A percentile compares a stretch with the other conserved stretches of the same genome.
phyloP scores from a whole-genome alignment of 2,888 invertebrate genomes.

The Catocala nupta region DNA sequence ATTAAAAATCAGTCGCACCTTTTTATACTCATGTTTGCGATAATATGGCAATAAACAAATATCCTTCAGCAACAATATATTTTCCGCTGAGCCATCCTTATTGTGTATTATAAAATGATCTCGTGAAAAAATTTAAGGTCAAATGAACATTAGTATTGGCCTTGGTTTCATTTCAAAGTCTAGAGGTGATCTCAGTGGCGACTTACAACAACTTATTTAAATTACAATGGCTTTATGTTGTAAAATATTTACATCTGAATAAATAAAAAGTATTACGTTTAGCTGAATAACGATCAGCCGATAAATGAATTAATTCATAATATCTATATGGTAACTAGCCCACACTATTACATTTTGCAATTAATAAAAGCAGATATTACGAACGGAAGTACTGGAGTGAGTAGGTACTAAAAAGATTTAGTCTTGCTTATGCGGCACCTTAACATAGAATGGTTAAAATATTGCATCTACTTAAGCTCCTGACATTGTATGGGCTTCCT shows the following conservation, averaged over 20 bases:
- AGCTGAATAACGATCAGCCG: constrained; percentile 8
- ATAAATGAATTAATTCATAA: neutral
- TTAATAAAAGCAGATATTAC: too few relatives aligned
- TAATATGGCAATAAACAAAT: constrained; percentile 28
- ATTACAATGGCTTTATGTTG: constrained; percentile 76
- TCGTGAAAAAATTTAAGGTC: constrained; percentile 74
- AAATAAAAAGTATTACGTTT: constrained; percentile 47
- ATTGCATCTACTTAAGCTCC: constrained; percentile 60
- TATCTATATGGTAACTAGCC: too few relatives aligned
- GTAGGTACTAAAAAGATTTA: neutral
- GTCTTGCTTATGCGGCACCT: constrained; percentile 26
- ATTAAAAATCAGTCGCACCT: constrained; percentile 4
- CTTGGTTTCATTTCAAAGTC: constrained; percentile 75
- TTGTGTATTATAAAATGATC: constrained; percentile 59
- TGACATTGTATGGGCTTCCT: constrained; percentile 83
- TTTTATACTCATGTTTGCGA: constrained; percentile 16
- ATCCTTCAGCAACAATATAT: constrained; percentile 36
- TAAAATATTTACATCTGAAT: constrained; percentile 61
- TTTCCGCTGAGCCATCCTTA: constrained; percentile 44
- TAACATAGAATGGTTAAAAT: constrained; percentile 45
- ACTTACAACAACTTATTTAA: constrained; percentile 71
- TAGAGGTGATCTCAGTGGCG: constrained; percentile 75
- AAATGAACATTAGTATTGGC: constrained; percentile 68
- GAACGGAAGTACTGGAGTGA: too few relatives aligned
- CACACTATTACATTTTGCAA: too few relatives aligned